phyloP scores from a whole-genome alignment of 2,797 vertebrate species.

The Xerus rutilus region DNA sequence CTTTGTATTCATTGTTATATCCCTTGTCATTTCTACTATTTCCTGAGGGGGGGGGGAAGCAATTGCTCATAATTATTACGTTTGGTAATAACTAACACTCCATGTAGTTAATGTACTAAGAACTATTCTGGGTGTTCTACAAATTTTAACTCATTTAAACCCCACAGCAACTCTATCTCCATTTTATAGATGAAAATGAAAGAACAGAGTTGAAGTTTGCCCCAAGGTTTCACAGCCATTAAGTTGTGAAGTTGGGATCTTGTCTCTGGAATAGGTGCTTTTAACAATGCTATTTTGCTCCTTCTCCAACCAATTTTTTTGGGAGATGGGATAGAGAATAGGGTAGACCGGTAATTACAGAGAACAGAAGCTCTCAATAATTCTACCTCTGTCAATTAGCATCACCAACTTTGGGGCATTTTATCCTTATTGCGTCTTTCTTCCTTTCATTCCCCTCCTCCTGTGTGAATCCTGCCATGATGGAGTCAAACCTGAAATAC shows the following conservation, averaged over 20 bases:
- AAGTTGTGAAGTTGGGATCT: background rate
- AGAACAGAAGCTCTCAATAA: background rate
- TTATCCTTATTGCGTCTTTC: background rate
- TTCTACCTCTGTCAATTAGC: background rate
- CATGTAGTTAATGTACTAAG: background rate
- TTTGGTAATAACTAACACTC: constrained; percentile 12
- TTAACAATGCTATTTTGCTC: background rate
- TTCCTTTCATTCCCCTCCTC: background rate
- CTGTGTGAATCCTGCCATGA: background rate
- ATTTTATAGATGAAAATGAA: background rate
- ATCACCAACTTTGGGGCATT: background rate
- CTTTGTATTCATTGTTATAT: background rate
- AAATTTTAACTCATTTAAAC: constrained; percentile 6
- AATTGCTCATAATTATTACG: background rate
- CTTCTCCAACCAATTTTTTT: background rate
- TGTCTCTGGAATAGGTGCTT: constrained; percentile 14
- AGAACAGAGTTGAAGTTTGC: background rate
- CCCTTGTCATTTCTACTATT: background rate
- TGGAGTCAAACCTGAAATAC: background rate
- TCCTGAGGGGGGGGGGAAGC: too few species aligned
- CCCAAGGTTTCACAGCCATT: background rate
- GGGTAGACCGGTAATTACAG: background rate
- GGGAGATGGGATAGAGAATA: background rate
- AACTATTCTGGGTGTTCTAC: background rate
- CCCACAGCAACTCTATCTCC: background rate